phyloP scores from a whole-genome alignment of 2,888 invertebrate species.

The Orthosia gothica region DNA sequence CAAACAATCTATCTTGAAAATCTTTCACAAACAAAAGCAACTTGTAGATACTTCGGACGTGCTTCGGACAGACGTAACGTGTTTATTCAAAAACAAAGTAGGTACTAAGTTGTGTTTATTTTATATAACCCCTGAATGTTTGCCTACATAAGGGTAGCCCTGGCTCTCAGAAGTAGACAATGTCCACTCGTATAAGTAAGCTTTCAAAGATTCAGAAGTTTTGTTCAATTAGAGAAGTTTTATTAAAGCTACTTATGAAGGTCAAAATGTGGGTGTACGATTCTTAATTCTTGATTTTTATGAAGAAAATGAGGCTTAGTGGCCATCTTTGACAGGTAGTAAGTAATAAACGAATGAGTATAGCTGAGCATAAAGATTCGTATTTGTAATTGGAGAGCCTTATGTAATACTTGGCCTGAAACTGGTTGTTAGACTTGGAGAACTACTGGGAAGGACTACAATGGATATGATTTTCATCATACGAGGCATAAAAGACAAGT shows the following conservation, averaged over 20 bases:
- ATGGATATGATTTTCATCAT: no score
- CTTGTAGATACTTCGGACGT: constrained; percentile 2
- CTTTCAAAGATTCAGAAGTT: constrained; percentile 20
- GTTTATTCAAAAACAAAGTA: constrained; percentile 39
- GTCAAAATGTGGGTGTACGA: neutral
- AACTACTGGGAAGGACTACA: neutral
- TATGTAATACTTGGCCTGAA: neutral
- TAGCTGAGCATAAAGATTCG: neutral
- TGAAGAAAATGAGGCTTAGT: neutral
- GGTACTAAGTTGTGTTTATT: constrained; percentile 35
- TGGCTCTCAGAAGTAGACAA: constrained; percentile 18
- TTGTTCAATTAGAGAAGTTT: constrained; percentile 18
- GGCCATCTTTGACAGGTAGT: neutral
- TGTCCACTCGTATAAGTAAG: constrained; percentile 17
- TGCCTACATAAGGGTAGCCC: constrained; percentile 1
- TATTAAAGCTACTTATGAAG: neutral
- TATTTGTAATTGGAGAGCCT: neutral
- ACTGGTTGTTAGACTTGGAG: neutral
- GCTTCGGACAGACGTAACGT: constrained; percentile 22
- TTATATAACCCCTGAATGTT: constrained; percentile 33
- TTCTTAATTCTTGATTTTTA: neutral
- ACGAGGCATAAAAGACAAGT: no score
- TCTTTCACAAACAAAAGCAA: neutral
- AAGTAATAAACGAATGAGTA: neutral
- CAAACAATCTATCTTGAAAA: neutral